These are phyloP conservation scores for Hippolais icterina DNA, from an alignment of 2,113 vertebrate species.

Conservation along the genomic window DNA sequence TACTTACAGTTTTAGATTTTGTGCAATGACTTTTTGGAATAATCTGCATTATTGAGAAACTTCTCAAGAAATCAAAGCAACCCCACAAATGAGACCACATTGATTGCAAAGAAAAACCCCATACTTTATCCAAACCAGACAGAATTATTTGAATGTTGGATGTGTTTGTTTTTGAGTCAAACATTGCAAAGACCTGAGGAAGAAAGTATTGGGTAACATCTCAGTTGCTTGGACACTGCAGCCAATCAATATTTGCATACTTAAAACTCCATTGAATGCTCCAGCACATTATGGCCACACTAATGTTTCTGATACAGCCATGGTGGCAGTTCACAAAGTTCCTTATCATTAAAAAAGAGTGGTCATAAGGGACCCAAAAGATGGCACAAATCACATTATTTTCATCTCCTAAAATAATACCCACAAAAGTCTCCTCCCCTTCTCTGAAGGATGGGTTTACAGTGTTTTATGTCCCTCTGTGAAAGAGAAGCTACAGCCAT, in stretches of 20 bases:
- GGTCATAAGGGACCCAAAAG: background rate
- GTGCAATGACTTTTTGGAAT: background rate
- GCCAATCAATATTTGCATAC: background rate
- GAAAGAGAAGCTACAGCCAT: background rate
- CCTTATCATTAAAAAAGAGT: background rate
- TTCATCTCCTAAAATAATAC: background rate
- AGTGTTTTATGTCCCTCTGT: background rate
- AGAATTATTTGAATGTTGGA: background rate
- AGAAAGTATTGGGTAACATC: background rate
- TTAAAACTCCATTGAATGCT: background rate
- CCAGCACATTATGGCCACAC: background rate
- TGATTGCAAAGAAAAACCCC: background rate
- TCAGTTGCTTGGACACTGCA: background rate
- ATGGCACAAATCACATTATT: background rate
- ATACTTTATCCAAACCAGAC: background rate
- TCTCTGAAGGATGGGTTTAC: background rate
- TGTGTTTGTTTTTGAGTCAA: background rate
- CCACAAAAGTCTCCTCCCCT: background rate
- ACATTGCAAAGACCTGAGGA: background rate
- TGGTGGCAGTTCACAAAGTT: background rate
- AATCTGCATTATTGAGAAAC: slow-evolving; percentile 3
- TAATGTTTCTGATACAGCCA: background rate
- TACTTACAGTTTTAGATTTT: background rate
- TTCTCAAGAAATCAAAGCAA: background rate
- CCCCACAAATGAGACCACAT: background rate